Percentiles rank a stretch among this genome's conserved stretches.
phyloP scores from a whole-genome alignment of 2,888 invertebrate species.

The Drosophila setosimentum region DNA sequence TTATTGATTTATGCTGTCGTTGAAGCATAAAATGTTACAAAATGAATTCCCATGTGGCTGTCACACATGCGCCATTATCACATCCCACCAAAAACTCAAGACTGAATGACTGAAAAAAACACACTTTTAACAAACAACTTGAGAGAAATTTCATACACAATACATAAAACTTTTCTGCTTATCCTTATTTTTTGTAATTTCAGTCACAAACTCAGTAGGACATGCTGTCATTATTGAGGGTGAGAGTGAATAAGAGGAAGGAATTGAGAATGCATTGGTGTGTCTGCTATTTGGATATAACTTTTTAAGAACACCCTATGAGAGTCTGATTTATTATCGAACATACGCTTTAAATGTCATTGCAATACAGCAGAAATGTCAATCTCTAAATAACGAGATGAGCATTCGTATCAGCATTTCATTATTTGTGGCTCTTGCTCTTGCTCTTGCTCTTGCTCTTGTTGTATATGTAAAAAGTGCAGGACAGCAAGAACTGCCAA shows the following conservation, averaged over 20 bases:
- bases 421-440: slow-evolving; percentile 19
- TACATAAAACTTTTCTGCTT: slow-evolving; percentile 47
- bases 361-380: slow-evolving; percentile 63
- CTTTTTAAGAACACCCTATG: slow-evolving; percentile 60
- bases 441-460: background rate
- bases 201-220: slow-evolving; percentile 61
- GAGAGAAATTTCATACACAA: slow-evolving; percentile 55
- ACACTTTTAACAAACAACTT: slow-evolving; percentile 62
- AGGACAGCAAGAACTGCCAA: slow-evolving; percentile 29
- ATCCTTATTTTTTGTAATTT: slow-evolving; percentile 55
- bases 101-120: slow-evolving; percentile 17
- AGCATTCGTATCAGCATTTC: slow-evolving; percentile 64
- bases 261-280: background rate
- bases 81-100: slow-evolving; percentile 32
- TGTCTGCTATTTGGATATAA: slow-evolving; percentile 42
- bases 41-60: slow-evolving; percentile 69
- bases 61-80: slow-evolving; percentile 75
- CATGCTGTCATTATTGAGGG: slow-evolving; percentile 32
- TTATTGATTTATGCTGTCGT: slow-evolving; percentile 74
- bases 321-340: slow-evolving; percentile 75
- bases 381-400: slow-evolving; percentile 53
- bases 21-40: slow-evolving; percentile 56
- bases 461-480: slow-evolving; percentile 36
- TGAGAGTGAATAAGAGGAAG: background rate
- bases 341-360: slow-evolving; percentile 75